These are phyloP conservation scores for Megalops cyprinoides DNA, from an alignment of 2,797 vertebrate genomes.

Conservation along the genomic window DNA sequence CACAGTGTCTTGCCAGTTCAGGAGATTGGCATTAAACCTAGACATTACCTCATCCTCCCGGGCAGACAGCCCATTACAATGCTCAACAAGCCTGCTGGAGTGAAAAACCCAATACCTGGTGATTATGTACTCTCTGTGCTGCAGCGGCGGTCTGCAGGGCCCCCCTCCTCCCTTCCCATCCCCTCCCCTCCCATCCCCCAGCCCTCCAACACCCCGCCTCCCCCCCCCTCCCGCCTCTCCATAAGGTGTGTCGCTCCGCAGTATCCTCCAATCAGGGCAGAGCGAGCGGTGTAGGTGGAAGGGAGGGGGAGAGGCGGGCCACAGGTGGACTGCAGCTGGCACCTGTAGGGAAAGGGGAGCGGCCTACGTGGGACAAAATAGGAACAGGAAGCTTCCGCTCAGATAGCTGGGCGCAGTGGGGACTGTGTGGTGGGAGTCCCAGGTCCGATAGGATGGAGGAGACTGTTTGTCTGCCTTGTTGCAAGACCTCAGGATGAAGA, in stretches of 20 bases:
- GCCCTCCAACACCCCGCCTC: slow-evolving; percentile 33
- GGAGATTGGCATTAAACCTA: slow-evolving; percentile 97
- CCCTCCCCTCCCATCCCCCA: neutral
- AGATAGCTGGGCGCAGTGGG: neutral
- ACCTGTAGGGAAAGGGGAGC: slow-evolving; percentile 3
- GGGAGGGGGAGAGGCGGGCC: neutral
- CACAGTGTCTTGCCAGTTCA: slow-evolving; percentile 83
- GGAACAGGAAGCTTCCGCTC: slow-evolving; percentile 14
- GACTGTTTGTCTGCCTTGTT: neutral
- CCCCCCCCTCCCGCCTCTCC: slow-evolving; percentile 50
- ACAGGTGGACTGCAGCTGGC: slow-evolving; percentile 24
- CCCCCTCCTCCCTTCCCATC: slow-evolving; percentile 41
- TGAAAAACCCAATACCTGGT: slow-evolving; percentile 91
- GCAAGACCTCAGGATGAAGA: neutral
- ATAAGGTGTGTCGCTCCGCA: slow-evolving; percentile 51
- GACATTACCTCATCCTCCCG: slow-evolving; percentile 98
- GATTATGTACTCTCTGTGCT: slow-evolving; percentile 78
- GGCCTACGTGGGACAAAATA: neutral
- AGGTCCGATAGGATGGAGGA: neutral
- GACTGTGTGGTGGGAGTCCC: neutral
- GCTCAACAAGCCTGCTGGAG: slow-evolving; percentile 91
- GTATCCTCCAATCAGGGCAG: slow-evolving; percentile 45
- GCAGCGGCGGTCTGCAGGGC: slow-evolving; percentile 46
- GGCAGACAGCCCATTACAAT: slow-evolving; percentile 95
- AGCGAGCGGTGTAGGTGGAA: neutral